Evolutionary conservation across 2,888 invertebrate species (phyloP).

Genomic region (Harpalus rufipes): DNA sequence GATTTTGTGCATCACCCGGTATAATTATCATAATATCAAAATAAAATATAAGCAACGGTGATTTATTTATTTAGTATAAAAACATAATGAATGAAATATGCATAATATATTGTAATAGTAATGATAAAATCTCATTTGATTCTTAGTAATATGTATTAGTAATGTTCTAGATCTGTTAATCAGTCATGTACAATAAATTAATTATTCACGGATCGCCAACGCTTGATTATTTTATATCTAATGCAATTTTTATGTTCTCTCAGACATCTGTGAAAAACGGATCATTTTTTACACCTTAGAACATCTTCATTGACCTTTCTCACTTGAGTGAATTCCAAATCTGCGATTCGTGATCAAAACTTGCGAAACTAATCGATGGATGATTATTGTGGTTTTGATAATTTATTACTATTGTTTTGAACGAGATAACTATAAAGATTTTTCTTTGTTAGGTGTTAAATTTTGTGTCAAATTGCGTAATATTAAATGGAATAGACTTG

Average conservation of each 20-base stretch:
- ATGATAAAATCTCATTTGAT: constrained; percentile 32
- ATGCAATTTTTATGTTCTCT: constrained; percentile 55
- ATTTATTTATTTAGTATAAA: neutral
- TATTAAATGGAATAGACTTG: constrained; percentile 24
- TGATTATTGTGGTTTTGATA: constrained; percentile 15
- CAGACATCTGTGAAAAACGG: constrained; percentile 44
- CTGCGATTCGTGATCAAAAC: constrained; percentile 35
- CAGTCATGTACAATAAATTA: constrained; percentile 50
- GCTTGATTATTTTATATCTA: constrained; percentile 23
- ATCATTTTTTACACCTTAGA: constrained; percentile 21
- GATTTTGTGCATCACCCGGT: too few relatives aligned
- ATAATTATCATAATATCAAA: too few relatives aligned
- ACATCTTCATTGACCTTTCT: constrained; percentile 57
- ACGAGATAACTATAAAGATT: constrained; percentile 6
- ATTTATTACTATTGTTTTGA: constrained; percentile 28
- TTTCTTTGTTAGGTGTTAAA: constrained; percentile 25
- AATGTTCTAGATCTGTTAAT: constrained; percentile 45
- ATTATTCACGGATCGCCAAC: constrained; percentile 43
- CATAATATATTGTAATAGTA: neutral
- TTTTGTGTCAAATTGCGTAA: constrained; percentile 23
- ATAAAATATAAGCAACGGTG: neutral
- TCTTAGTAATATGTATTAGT: constrained; percentile 10
- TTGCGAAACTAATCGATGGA: constrained; percentile 31
- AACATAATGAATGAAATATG: neutral
- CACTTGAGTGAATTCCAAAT: constrained; percentile 15